Evolutionary conservation across 2,797 vertebrate genomes (phyloP).

Genomic region (Mormyrops boulengeri): DNA sequence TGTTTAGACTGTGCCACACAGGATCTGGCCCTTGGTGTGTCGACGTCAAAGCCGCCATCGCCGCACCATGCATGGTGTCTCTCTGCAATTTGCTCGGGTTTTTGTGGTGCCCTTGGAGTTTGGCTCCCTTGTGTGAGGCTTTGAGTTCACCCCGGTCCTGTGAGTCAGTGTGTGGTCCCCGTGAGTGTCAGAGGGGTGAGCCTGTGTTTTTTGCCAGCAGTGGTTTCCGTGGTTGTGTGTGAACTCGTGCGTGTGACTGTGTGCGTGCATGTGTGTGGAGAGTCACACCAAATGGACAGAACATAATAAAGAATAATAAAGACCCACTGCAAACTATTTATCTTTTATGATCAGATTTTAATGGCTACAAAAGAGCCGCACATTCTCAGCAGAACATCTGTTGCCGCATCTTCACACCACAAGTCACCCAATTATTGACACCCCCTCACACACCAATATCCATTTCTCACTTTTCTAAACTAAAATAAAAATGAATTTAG

Average conservation of each 20-base stretch:
- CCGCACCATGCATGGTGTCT: constrained; percentile 21
- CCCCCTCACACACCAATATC: not conserved
- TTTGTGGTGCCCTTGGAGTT: constrained; percentile 19
- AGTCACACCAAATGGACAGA: not conserved
- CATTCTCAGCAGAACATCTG: constrained; percentile 42
- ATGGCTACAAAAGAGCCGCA: constrained; percentile 53
- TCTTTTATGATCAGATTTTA: constrained; percentile 52
- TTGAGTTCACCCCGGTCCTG: constrained; percentile 29
- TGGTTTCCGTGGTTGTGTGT: constrained; percentile 48
- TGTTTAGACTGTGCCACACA: not conserved
- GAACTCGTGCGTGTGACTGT: constrained; percentile 37
- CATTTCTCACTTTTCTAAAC: not conserved
- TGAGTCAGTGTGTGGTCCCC: constrained; percentile 58
- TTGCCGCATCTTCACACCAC: not conserved
- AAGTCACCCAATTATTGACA: not conserved
- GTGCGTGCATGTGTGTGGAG: not conserved
- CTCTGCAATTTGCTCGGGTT: not conserved
- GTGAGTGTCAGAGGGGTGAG: constrained; percentile 51
- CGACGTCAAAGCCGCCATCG: not conserved
- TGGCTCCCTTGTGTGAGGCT: constrained; percentile 53
- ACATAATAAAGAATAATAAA: constrained; percentile 38
- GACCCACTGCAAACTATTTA: constrained; percentile 44
- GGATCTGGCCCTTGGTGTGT: not conserved
- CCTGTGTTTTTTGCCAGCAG: constrained; percentile 44
- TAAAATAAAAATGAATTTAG: not conserved